Conservation (phyloP, 2,113 vertebrate genomes). For the Cheilinus undulatus region DNA sequence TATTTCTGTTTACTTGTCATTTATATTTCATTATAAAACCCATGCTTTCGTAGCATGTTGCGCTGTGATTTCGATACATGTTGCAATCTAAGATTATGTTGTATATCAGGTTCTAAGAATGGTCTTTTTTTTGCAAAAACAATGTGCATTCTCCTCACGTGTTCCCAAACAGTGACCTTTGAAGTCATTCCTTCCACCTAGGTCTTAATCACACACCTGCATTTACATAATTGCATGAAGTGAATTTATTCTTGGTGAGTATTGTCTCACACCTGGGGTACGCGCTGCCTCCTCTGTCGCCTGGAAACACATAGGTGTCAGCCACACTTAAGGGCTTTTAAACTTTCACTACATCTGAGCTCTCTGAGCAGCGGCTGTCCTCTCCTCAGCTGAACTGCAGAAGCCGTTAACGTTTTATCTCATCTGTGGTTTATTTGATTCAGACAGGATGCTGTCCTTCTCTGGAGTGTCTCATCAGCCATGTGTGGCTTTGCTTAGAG, state of each 20-base stretch:
- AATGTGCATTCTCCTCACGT: neutral
- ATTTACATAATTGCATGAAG: slow-evolving; percentile 39
- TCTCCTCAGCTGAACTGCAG: slow-evolving; percentile 1
- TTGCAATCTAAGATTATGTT: too few species aligned
- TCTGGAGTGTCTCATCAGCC: slow-evolving; percentile 45
- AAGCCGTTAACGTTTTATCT: slow-evolving; percentile 31
- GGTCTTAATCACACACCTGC: slow-evolving; percentile 2
- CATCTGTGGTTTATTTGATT: slow-evolving; percentile 10
- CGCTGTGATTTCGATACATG: too few species aligned
- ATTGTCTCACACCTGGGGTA: slow-evolving; percentile 5
- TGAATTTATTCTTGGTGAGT: slow-evolving; percentile 23
- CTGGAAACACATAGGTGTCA: slow-evolving; percentile 28
- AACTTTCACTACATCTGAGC: slow-evolving; percentile 25
- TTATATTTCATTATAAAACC: too few species aligned
- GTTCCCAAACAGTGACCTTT: slow-evolving; percentile 39
- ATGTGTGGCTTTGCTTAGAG: slow-evolving; percentile 48
- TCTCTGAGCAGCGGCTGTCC: neutral
- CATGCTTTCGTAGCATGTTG: too few species aligned
- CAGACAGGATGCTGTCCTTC: slow-evolving; percentile 8
- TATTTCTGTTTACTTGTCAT: slow-evolving; percentile 8
- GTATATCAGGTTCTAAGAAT: slow-evolving; percentile 7
- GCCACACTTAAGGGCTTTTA: slow-evolving; percentile 22
- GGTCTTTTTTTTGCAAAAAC: slow-evolving; percentile 8
- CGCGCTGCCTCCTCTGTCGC: slow-evolving; percentile 8
- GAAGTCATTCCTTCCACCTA: neutral